phyloP scores from a whole-genome alignment of 2,113 vertebrate genomes.

The Anoplopoma fimbria region DNA sequence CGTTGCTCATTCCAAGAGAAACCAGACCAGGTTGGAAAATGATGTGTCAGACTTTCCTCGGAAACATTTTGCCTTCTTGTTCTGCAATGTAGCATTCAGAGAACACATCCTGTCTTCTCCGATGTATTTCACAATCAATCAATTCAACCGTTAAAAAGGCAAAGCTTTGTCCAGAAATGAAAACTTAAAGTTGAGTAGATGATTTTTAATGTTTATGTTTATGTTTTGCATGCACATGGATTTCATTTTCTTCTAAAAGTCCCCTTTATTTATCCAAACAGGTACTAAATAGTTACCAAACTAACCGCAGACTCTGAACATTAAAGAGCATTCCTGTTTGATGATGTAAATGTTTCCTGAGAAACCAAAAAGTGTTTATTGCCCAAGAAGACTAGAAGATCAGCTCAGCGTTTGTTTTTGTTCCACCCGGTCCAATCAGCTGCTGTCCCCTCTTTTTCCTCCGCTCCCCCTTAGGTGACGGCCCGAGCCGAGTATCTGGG shows the following conservation, averaged over 20 bases:
- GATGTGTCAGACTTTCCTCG: not conserved
- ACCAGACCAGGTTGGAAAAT: not conserved
- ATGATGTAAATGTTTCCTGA: not conserved
- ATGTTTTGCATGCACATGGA: not conserved
- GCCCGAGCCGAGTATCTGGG: constrained; percentile 93
- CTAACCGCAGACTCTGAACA: not conserved
- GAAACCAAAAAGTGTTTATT: not conserved
- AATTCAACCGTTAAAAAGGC: not conserved
- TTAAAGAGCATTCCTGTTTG: not conserved
- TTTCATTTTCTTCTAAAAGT: not conserved
- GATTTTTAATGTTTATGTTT: not conserved
- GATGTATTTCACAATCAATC: not conserved
- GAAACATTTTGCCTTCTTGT: not conserved
- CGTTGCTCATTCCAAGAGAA: constrained; percentile 1
- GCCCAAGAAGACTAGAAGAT: not conserved
- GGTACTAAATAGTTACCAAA: not conserved
- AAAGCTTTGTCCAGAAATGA: not conserved
- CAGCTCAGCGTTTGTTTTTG: not conserved
- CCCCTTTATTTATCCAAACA: not conserved
- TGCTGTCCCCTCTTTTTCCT: not conserved
- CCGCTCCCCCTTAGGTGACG: constrained; percentile 84
- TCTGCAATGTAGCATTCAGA: not conserved
- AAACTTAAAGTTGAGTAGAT: not conserved
- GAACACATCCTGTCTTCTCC: not conserved
- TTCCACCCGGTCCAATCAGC: not conserved